Conservation (phyloP, 2,113 vertebrate species). For the Pelusios castaneus region DNA sequence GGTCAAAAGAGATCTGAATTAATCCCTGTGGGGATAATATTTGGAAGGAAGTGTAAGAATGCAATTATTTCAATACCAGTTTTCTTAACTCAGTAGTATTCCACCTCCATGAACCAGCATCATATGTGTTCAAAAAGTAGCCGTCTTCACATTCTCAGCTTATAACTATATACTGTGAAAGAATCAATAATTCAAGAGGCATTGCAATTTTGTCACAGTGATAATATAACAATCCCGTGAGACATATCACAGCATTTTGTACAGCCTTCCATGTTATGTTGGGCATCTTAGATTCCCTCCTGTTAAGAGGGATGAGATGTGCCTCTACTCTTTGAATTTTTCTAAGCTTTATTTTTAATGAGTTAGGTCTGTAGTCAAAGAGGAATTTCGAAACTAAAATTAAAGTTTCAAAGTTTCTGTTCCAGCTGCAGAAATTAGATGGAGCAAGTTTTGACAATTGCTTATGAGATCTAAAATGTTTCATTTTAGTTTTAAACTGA, state of each 20-base stretch:
- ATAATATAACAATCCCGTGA: background rate
- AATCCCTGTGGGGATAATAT: background rate
- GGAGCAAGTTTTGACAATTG: background rate
- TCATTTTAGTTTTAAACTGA: background rate
- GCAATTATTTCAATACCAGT: background rate
- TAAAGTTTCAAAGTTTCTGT: background rate
- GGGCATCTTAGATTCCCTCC: background rate
- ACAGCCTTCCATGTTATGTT: background rate
- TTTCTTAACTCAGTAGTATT: background rate
- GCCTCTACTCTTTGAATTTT: background rate
- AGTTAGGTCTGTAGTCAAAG: background rate
- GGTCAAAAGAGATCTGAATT: background rate
- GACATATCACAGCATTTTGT: background rate
- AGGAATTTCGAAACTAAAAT: background rate
- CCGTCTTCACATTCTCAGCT: background rate
- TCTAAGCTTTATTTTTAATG: background rate
- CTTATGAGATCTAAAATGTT: background rate
- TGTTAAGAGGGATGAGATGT: background rate
- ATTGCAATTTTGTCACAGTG: background rate
- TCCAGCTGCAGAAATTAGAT: background rate
- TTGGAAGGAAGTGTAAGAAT: background rate
- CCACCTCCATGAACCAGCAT: background rate
- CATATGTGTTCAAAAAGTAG: background rate
- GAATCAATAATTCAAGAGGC: background rate
- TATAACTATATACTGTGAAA: background rate